These are phyloP conservation scores for Brachirus orientalis DNA, from an alignment of 2,113 vertebrate genomes.

Conservation along the genomic window DNA sequence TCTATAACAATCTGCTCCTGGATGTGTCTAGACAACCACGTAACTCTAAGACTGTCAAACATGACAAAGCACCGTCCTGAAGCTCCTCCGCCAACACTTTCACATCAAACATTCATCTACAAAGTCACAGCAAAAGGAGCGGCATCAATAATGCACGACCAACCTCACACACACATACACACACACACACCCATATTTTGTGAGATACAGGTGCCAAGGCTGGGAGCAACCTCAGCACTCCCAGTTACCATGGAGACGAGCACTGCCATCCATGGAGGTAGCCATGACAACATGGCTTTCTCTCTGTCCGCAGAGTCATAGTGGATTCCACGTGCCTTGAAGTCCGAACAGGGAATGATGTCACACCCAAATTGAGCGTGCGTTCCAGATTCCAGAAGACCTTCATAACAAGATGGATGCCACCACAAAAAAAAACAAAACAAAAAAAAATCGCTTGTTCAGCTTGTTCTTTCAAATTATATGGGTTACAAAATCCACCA, in stretches of 20 bases:
- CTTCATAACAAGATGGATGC: too few relatives aligned
- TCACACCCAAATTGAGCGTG: too few relatives aligned
- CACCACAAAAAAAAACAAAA: too few relatives aligned
- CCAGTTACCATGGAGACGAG: conserved; percentile 64
- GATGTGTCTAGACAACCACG: conserved; percentile 23
- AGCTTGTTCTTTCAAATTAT: too few relatives aligned
- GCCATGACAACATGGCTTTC: conserved; percentile 60
- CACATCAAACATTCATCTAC: conserved; percentile 67
- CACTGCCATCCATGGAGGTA: conserved; percentile 46
- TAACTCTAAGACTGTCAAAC: conserved; percentile 6
- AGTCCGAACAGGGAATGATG: too few relatives aligned
- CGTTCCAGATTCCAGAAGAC: too few relatives aligned
- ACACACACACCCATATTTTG: background rate
- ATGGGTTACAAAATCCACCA: too few relatives aligned
- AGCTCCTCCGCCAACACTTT: conserved; percentile 10
- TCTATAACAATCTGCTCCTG: background rate
- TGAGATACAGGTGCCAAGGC: conserved; percentile 16
- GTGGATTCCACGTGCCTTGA: too few relatives aligned
- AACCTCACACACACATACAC: background rate
- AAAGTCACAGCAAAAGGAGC: conserved; percentile 6
- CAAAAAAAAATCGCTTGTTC: too few relatives aligned
- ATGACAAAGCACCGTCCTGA: conserved; percentile 10
- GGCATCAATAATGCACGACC: conserved; percentile 69
- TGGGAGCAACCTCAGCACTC: conserved; percentile 47
- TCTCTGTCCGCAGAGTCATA: conserved; percentile 11